These are phyloP conservation scores for Paguma larvata DNA, from an alignment of 2,797 vertebrate species.

Conservation along the genomic window DNA sequence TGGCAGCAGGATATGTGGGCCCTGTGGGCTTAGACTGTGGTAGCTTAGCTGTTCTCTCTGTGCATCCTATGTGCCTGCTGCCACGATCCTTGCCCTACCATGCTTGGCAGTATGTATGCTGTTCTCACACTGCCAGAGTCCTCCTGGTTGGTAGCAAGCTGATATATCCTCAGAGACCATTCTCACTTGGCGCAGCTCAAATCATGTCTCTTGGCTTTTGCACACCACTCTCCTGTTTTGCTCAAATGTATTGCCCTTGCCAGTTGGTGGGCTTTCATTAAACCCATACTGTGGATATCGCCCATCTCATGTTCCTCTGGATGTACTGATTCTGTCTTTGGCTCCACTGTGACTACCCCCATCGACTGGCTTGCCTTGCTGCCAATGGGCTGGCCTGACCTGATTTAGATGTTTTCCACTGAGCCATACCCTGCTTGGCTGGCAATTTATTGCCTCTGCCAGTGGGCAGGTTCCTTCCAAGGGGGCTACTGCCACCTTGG, in stretches of 20 bases:
- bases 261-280: slow-evolving; percentile 69
- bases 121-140: slow-evolving; percentile 39
- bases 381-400: slow-evolving; percentile 62
- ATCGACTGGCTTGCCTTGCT: not conserved
- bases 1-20: not conserved
- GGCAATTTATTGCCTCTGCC: slow-evolving; percentile 1
- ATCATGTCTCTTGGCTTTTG: slow-evolving; percentile 28
- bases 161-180: slow-evolving; percentile 65
- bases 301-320: slow-evolving; percentile 29
- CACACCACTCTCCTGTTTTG: slow-evolving; percentile 37
- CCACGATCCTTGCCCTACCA: not conserved
- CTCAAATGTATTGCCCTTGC: slow-evolving; percentile 61
- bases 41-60: not conserved
- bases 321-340: not conserved
- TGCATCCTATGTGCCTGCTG: not conserved
- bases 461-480: slow-evolving; percentile 30
- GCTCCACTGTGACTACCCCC: not conserved
- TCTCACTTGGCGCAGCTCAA: not conserved
- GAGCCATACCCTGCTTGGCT: slow-evolving; percentile 5
- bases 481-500: slow-evolving; percentile 23
- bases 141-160: slow-evolving; percentile 49
- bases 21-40: not conserved
- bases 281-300: not conserved
- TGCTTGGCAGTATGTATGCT: not conserved
- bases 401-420: slow-evolving; percentile 64